A percentile compares a stretch with the other conserved stretches of the same genome.
These are phyloP conservation scores for Pycnomerus fuliginosus DNA, from an alignment of 2,888 invertebrate species.

Conservation along the genomic window DNA sequence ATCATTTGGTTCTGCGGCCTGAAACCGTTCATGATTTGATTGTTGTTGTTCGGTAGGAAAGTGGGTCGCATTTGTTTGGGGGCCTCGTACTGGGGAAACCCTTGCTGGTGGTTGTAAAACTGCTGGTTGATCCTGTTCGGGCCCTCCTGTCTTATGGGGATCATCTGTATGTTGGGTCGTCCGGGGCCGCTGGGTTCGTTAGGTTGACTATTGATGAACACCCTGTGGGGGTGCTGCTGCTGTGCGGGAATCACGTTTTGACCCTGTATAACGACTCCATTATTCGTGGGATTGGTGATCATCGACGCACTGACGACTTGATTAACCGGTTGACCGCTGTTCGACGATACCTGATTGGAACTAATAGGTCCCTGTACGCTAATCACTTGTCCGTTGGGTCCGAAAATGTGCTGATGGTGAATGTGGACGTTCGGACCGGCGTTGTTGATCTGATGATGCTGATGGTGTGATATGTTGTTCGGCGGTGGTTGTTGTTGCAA, in stretches of 20 bases:
- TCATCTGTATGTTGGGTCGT: conserved; percentile 47
- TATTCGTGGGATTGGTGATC: conserved; percentile 26
- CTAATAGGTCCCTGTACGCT: conserved; percentile 55
- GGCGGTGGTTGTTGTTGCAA: conserved; percentile 31
- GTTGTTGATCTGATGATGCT: conserved; percentile 29
- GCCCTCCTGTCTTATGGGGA: conserved; percentile 36
- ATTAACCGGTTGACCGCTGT: conserved; percentile 21
- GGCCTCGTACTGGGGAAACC: conserved; percentile 47
- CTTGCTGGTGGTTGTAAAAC: conserved; percentile 31
- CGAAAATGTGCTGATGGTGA: conserved; percentile 51
- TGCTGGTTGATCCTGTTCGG: conserved; percentile 29
- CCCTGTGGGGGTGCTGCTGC: conserved; percentile 44
- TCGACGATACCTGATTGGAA: conserved; percentile 16
- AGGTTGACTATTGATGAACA: conserved; percentile 47
- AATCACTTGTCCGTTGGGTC: conserved; percentile 62
- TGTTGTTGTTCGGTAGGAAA: conserved; percentile 33
- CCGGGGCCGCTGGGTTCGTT: conserved; percentile 50
- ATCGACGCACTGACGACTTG: conserved; percentile 19
- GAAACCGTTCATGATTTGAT: conserved; percentile 38
- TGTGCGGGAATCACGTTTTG: conserved; percentile 37
- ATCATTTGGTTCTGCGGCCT: conserved; percentile 54
- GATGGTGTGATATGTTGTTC: conserved; percentile 34
- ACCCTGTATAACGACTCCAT: conserved; percentile 39
- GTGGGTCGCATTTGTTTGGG: conserved; percentile 43
- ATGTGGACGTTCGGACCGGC: conserved; percentile 33